phyloP scores from a whole-genome alignment of 2,797 vertebrate genomes.

The Paramormyrops hopkinsi region DNA sequence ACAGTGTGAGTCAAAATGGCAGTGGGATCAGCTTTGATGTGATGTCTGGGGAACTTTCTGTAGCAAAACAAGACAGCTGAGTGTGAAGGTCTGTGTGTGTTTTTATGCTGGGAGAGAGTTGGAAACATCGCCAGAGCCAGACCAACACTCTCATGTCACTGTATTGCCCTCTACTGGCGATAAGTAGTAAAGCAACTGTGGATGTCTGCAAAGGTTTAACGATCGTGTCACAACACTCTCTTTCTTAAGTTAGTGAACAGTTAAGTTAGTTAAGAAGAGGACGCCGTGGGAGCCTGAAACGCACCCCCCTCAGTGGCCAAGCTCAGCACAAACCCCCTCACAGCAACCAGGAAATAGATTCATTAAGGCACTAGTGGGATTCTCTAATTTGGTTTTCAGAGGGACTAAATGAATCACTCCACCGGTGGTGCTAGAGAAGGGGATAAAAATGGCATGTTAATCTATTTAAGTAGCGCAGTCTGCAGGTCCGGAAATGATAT shows the following conservation, averaged over 20 bases:
- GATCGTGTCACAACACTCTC: not conserved
- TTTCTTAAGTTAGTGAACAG: constrained; percentile 5
- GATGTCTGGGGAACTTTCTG: not conserved
- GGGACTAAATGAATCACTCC: not conserved
- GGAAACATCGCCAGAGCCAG: not conserved
- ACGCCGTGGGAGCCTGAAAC: not conserved
- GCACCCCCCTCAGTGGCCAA: not conserved
- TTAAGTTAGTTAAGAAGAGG: constrained; percentile 1
- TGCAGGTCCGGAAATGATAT: not conserved
- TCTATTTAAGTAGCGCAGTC: not conserved
- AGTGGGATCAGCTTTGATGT: not conserved
- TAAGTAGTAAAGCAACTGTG: not conserved
- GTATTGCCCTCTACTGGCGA: constrained; percentile 2
- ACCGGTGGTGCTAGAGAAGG: not conserved
- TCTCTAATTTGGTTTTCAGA: constrained; percentile 6
- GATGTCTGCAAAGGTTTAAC: not conserved
- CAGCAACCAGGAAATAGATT: not conserved
- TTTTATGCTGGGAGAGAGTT: not conserved
- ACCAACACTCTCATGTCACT: not conserved
- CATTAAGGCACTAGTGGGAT: not conserved
- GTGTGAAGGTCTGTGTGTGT: not conserved
- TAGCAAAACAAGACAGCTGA: not conserved
- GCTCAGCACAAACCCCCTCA: not conserved
- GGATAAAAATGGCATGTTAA: not conserved
- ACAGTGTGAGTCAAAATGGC: not conserved